These are phyloP conservation scores for Acleris laterana DNA, from an alignment of 2,888 invertebrate genomes.

Conservation along the genomic window DNA sequence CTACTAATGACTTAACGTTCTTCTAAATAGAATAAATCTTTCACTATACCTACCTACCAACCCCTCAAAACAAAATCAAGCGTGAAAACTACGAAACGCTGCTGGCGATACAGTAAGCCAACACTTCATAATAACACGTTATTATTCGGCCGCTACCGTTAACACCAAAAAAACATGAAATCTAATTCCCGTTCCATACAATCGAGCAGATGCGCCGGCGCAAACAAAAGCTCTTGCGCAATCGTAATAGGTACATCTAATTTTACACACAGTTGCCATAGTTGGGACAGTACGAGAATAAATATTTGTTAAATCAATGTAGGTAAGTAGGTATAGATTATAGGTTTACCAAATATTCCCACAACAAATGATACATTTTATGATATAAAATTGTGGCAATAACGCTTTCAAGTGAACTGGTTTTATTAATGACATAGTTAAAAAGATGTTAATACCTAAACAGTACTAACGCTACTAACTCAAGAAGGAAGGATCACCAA, in stretches of 20 bases:
- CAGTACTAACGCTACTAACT: too few species aligned
- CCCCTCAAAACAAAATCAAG: too few species aligned
- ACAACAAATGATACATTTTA: neutral
- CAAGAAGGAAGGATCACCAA: too few species aligned
- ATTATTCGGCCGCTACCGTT: conserved; percentile 43
- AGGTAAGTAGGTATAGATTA: neutral
- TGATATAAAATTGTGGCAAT: too few species aligned
- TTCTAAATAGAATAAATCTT: too few species aligned
- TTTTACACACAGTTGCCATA: conserved; percentile 54
- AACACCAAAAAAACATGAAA: conserved; percentile 58
- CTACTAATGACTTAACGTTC: too few species aligned
- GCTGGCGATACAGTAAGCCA: conserved; percentile 2
- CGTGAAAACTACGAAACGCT: too few species aligned
- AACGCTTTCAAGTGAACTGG: neutral
- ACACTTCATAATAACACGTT: conserved; percentile 11
- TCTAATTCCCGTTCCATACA: conserved; percentile 71
- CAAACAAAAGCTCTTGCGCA: conserved; percentile 68
- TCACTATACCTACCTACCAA: too few species aligned
- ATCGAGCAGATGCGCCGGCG: conserved; percentile 73
- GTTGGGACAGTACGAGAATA: conserved; percentile 28
- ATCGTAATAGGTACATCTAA: conserved; percentile 63
- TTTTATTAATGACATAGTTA: neutral
- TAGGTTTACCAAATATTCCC: neutral
- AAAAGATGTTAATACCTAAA: too few species aligned
- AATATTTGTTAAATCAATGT: neutral